Evolutionary conservation across 1,140 invertebrate species (phyloP).

Genomic region (Sitodiplosis mosellana): DNA sequence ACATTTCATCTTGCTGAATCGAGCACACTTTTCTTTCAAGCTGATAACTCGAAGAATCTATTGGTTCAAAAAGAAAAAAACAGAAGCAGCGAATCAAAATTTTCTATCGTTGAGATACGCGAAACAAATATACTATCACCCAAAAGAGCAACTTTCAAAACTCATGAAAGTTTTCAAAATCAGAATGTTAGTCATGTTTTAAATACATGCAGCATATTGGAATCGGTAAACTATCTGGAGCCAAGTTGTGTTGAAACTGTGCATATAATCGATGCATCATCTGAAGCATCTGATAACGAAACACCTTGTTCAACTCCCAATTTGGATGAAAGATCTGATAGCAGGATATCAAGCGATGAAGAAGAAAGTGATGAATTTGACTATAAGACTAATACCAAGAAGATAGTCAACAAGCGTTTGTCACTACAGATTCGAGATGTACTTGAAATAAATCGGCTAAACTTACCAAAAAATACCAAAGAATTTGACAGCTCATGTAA

Average conservation of each 20-base stretch:
- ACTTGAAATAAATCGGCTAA: too few relatives aligned
- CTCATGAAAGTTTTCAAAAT: slow-evolving; percentile 3
- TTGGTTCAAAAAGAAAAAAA: neutral
- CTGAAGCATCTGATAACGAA: slow-evolving; percentile 13
- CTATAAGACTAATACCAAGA: neutral
- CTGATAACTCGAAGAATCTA: slow-evolving; percentile 5
- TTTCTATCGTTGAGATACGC: slow-evolving; percentile 17
- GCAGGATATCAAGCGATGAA: too few relatives aligned
- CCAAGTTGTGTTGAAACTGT: slow-evolving; percentile 24
- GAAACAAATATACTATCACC: slow-evolving; percentile 14
- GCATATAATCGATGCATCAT: slow-evolving; percentile 22
- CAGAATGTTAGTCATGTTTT: slow-evolving; percentile 19
- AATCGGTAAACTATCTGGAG: slow-evolving; percentile 21
- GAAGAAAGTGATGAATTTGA: neutral
- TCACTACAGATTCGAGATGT: too few relatives aligned
- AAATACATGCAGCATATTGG: slow-evolving; percentile 21
- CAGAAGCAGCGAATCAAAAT: neutral
- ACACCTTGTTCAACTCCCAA: slow-evolving; percentile 4
- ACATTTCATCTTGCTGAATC: slow-evolving; percentile 42
- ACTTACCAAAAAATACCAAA: too few relatives aligned
- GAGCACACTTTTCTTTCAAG: slow-evolving; percentile 46
- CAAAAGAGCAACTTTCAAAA: neutral
- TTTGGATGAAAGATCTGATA: neutral
- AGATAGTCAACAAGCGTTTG: slow-evolving; percentile 1
- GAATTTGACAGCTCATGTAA: slow-evolving; percentile 2